Evolutionary conservation across 1,140 invertebrate genomes (phyloP), one percentile per base, ranked within the genome.

Genomic region (Ganaspis sp.): DNA sequence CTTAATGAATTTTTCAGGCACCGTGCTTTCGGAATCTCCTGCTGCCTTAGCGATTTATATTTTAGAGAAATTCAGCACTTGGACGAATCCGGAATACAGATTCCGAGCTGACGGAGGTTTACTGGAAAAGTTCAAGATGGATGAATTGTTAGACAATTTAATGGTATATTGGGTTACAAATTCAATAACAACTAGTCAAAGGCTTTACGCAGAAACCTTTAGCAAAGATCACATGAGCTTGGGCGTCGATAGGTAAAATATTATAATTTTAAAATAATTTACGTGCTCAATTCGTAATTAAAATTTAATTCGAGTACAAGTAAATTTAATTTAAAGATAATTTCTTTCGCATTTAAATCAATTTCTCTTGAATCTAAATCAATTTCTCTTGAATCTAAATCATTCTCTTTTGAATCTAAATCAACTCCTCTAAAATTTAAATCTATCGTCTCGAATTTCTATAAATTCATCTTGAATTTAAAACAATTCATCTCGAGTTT

Each of bases 91-190:
- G 0, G 88, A 92, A 1, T 94, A 93, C 78, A 90, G 88, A 75
- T 71, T 91, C 0, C 86, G 92, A 19, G 83, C 90, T 0, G 96
- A 98, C 87, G 97, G 96, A 17, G 96, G 96, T 0, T 84, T 98
- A 0, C 92, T 92, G 0, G 91, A 92, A 64, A 92, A 92, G 73
- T 95, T 90, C 82, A 93, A 92, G 0, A 88, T 95, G 69, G 95
- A 96, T 70, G 95, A 97, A 80, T 88, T 98, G 4, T 89, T 98
- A 4, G 97, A 98, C 78, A 97, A 97, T 85, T 85, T 98, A 0
- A 98, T 97, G 95, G 88, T 98, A 34, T 98, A 98, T 87, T 98
- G 96, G 94, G 84, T 94, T 0, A 94, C 94, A 0, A 94, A 94
- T 75, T 94, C 94, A 0, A 95, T 97, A 1, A 96, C 95, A 0